Evolutionary conservation across 2,797 vertebrate genomes (phyloP).

Genomic region (Cuculus canorus): DNA sequence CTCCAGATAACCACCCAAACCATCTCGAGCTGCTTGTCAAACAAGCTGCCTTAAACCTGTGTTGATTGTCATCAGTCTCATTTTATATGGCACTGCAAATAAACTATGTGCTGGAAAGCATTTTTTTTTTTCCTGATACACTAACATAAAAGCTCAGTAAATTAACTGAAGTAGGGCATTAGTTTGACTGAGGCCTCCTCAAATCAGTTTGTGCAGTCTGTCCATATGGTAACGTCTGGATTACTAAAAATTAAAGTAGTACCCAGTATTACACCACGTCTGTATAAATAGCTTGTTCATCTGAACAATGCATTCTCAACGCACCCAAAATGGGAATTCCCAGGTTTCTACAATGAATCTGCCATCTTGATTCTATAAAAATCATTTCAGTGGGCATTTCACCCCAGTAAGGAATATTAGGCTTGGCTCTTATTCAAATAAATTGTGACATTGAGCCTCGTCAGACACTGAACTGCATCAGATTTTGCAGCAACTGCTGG

Average conservation of each 20-base stretch:
- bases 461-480: background rate
- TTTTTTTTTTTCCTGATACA: background rate
- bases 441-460: slow-evolving; percentile 8
- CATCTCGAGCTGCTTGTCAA: slow-evolving; percentile 45
- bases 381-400: background rate
- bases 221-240: slow-evolving; percentile 53
- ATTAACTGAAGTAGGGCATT: slow-evolving; percentile 18
- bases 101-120: slow-evolving; percentile 26
- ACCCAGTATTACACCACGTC: slow-evolving; percentile 6
- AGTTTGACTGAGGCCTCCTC: background rate
- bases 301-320: background rate
- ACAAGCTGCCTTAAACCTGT: slow-evolving; percentile 50
- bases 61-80: slow-evolving; percentile 10
- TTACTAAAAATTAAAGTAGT: slow-evolving; percentile 52
- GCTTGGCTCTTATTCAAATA: slow-evolving; percentile 2
- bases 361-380: background rate
- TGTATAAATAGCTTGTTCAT: slow-evolving; percentile 2
- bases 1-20: background rate
- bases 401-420: background rate
- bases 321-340: background rate
- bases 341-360: background rate
- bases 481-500: slow-evolving; percentile 25
- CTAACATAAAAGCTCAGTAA: slow-evolving; percentile 10
- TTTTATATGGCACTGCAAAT: slow-evolving; percentile 48
- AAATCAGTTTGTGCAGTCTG: slow-evolving; percentile 29